Evolutionary conservation across 2,888 invertebrate species (phyloP).

Genomic region (Nymphalis polychloros): DNA sequence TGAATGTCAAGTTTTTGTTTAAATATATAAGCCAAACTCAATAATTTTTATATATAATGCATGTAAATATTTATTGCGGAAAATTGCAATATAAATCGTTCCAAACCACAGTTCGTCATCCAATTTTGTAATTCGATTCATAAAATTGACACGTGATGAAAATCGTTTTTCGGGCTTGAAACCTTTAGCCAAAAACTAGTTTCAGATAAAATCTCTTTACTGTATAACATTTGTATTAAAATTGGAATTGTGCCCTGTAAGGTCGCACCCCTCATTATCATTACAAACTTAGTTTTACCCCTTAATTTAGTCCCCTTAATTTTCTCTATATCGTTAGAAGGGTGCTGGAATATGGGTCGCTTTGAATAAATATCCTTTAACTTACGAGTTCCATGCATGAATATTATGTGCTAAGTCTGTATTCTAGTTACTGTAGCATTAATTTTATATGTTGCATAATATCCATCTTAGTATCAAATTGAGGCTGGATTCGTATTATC

Average conservation of each 20-base stretch:
- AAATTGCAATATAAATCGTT: too few species aligned
- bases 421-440: neutral
- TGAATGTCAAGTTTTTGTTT: too few species aligned
- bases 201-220: slow-evolving; percentile 37
- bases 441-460: neutral
- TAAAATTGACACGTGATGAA: slow-evolving; percentile 2
- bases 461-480: neutral
- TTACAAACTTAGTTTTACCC: slow-evolving; percentile 39
- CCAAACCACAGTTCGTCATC: neutral
- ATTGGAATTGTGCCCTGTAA: slow-evolving; percentile 33
- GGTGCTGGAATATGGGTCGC: slow-evolving; percentile 26
- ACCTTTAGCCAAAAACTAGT: slow-evolving; percentile 20
- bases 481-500: too few species aligned
- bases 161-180: neutral
- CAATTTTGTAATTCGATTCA: neutral
- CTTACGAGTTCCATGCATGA: slow-evolving; percentile 12
- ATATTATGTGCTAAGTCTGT: slow-evolving; percentile 18
- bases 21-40: too few species aligned
- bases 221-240: slow-evolving; percentile 24
- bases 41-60: too few species aligned
- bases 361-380: slow-evolving; percentile 30
- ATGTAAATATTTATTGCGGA: too few species aligned
- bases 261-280: slow-evolving; percentile 39
- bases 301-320: slow-evolving; percentile 40
- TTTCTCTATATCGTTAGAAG: slow-evolving; percentile 32